Percentiles rank a stretch among this genome's conserved stretches.
Evolutionary conservation across 2,113 vertebrate genomes (phyloP).

Genomic region (Larimichthys crocea): DNA sequence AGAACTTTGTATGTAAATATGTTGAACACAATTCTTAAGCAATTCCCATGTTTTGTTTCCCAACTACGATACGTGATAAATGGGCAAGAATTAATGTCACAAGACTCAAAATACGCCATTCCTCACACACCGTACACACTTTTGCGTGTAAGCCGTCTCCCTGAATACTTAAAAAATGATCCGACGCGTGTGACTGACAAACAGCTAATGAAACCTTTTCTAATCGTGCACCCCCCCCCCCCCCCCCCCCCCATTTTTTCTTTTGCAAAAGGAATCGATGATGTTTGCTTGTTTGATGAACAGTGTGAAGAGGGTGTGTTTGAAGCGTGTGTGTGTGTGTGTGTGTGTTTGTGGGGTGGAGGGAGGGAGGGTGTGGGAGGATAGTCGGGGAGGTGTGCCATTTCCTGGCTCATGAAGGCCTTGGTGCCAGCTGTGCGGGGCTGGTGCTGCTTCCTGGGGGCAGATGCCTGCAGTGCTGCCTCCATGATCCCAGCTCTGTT

Average conservation of each 20-base stretch:
- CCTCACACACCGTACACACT: not conserved
- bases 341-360: constrained; percentile 9
- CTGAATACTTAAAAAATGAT: not conserved
- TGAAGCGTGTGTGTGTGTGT: constrained; percentile 26
- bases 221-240: not conserved
- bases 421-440: constrained; percentile 79
- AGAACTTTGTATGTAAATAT: constrained; percentile 79
- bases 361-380: not conserved
- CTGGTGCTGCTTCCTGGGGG: constrained; percentile 81
- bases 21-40: constrained; percentile 52
- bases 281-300: constrained; percentile 61
- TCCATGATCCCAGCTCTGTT: constrained; percentile 82
- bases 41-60: constrained; percentile 32
- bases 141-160: constrained; percentile 29
- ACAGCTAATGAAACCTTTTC: constrained; percentile 28
- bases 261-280: constrained; percentile 25
- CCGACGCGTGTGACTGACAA: constrained; percentile 23
- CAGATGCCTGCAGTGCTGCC: constrained; percentile 82
- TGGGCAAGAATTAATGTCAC: constrained; percentile 48
- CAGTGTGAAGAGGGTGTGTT: constrained; percentile 31
- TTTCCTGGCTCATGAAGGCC: constrained; percentile 78
- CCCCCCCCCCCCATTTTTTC: not conserved
- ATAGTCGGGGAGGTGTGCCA: constrained; percentile 60
- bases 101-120: constrained; percentile 25
- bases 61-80: constrained; percentile 45